Conservation (phyloP, 1,140 invertebrate genomes). For the Glossosoma conforme region DNA sequence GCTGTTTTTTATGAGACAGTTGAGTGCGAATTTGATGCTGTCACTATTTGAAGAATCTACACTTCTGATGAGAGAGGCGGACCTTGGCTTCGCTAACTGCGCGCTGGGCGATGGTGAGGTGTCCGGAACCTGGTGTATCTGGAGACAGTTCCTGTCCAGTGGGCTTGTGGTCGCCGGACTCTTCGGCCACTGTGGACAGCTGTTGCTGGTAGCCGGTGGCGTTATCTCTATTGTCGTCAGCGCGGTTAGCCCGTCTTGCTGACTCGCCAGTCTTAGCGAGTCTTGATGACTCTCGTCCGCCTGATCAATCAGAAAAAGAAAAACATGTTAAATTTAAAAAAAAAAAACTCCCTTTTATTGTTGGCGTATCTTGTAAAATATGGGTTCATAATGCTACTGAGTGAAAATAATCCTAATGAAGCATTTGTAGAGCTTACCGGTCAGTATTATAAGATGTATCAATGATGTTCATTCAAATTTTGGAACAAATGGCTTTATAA, state of each 20-base stretch:
- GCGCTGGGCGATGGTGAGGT: background rate
- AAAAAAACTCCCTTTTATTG: too few relatives aligned
- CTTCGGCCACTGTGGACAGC: slow-evolving; percentile 28
- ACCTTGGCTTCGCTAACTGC: background rate
- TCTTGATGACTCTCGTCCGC: slow-evolving; percentile 22
- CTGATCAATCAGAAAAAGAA: slow-evolving; percentile 15
- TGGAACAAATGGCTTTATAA: too few relatives aligned
- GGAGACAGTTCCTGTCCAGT: too few relatives aligned
- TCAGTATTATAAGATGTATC: too few relatives aligned
- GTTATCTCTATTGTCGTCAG: slow-evolving; percentile 26
- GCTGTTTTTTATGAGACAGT: slow-evolving; percentile 13
- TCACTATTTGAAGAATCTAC: slow-evolving; percentile 15
- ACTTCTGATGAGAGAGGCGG: slow-evolving; percentile 9
- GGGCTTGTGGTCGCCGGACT: slow-evolving; percentile 12
- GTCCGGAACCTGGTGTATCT: background rate
- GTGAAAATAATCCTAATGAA: too few relatives aligned
- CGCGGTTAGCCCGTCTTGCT: slow-evolving; percentile 25
- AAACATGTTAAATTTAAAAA: background rate
- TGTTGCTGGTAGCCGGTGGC: slow-evolving; percentile 19
- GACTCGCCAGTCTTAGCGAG: slow-evolving; percentile 25
- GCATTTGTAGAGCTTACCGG: too few relatives aligned
- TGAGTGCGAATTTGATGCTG: slow-evolving; percentile 11
- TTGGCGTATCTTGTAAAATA: too few relatives aligned
- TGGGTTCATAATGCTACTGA: too few relatives aligned
- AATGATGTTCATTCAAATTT: too few relatives aligned